Percentiles rank a stretch among this genome's conserved stretches.
phyloP scores from a whole-genome alignment of 2,888 invertebrate genomes.

The Aphodius sticticus region DNA sequence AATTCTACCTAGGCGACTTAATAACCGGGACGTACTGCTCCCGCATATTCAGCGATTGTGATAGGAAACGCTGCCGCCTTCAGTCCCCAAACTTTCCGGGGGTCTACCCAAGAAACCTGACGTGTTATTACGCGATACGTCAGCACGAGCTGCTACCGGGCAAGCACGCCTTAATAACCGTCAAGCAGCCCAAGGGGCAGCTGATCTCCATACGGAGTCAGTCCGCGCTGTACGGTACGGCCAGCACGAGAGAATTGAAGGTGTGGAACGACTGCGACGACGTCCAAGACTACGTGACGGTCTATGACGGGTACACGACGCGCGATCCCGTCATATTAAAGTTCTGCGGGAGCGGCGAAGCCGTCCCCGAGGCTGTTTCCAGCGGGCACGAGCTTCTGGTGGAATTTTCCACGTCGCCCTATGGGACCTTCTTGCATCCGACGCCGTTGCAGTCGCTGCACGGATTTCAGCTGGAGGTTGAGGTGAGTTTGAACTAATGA shows the following conservation, averaged over 20 bases:
- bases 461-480: slow-evolving; percentile 90
- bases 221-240: slow-evolving; percentile 70
- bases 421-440: slow-evolving; percentile 87
- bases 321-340: slow-evolving; percentile 87
- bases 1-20: slow-evolving; percentile 84
- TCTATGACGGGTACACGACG: slow-evolving; percentile 89
- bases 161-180: slow-evolving; percentile 87
- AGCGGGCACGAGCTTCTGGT: slow-evolving; percentile 89
- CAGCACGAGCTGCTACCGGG: slow-evolving; percentile 86
- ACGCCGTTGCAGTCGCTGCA: slow-evolving; percentile 80
- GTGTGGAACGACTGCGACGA: slow-evolving; percentile 86
- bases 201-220: slow-evolving; percentile 84
- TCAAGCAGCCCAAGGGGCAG: slow-evolving; percentile 85
- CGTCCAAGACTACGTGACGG: slow-evolving; percentile 78
- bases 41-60: slow-evolving; percentile 91
- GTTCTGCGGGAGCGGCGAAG: slow-evolving; percentile 89
- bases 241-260: slow-evolving; percentile 61
- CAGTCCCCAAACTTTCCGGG: slow-evolving; percentile 94
- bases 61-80: slow-evolving; percentile 86
- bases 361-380: slow-evolving; percentile 85
- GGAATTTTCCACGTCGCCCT: slow-evolving; percentile 89
- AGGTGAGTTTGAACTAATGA: slow-evolving; percentile 58
- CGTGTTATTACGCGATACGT: slow-evolving; percentile 91
- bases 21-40: slow-evolving; percentile 93
- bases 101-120: slow-evolving; percentile 91